Evolutionary conservation across 1,140 invertebrate genomes (phyloP).

Genomic region (Drosophila nasuta): DNA sequence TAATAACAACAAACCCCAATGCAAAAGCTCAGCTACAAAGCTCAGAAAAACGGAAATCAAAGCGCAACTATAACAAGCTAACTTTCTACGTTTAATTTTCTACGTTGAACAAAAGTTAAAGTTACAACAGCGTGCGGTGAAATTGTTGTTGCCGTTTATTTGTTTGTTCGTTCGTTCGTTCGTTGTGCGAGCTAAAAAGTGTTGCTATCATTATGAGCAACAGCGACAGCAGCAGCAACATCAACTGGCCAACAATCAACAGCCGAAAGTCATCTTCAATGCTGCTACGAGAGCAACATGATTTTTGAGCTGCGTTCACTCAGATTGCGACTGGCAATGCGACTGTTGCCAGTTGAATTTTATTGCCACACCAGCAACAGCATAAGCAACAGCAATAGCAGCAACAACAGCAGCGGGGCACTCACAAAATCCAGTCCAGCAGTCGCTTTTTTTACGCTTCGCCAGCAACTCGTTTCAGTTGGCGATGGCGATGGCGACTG

Average conservation of each 20-base stretch:
- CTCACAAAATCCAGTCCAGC: conserved; percentile 43
- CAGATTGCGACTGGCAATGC: conserved; percentile 62
- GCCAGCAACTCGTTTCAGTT: conserved; percentile 80
- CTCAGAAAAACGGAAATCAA: conserved; percentile 50
- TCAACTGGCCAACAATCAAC: conserved; percentile 62
- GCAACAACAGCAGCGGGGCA: conserved; percentile 27
- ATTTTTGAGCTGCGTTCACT: conserved; percentile 62
- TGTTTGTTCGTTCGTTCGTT: conserved; percentile 9
- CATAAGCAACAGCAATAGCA: conserved; percentile 14
- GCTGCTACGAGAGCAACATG: conserved; percentile 33
- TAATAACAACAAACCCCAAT: conserved; percentile 5
- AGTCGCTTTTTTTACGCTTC: conserved; percentile 73
- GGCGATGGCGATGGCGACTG: conserved; percentile 49
- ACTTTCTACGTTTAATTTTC: conserved; percentile 76
- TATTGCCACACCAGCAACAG: conserved; percentile 67
- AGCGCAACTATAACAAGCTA: conserved; percentile 34
- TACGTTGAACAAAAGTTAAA: conserved; percentile 48
- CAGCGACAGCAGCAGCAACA: conserved; percentile 33
- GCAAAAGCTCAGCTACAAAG: conserved; percentile 38
- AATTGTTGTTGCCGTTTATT: conserved; percentile 47
- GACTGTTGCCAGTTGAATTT: conserved; percentile 71
- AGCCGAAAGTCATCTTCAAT: conserved; percentile 56
- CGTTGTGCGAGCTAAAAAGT: conserved; percentile 42
- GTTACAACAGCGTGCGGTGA: conserved; percentile 57
- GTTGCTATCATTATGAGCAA: conserved; percentile 70